These are phyloP conservation scores for Apogon hyalosoma DNA, from an alignment of 2,797 vertebrate species.

Conservation along the genomic window DNA sequence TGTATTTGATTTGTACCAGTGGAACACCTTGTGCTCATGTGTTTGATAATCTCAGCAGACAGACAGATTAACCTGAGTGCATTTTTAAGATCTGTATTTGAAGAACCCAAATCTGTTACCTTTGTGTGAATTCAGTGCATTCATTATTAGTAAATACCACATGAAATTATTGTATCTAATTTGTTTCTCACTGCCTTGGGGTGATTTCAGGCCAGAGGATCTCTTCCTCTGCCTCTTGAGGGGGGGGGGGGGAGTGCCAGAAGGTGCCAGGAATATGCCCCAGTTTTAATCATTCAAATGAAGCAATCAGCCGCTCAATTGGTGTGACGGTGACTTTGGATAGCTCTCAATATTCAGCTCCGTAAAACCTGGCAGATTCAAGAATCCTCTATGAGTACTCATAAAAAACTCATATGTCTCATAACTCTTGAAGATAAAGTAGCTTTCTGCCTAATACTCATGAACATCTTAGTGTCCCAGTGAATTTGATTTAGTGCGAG, in stretches of 20 bases:
- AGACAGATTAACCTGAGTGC: conserved; percentile 12
- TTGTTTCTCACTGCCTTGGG: conserved; percentile 17
- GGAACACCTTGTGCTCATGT: conserved; percentile 15
- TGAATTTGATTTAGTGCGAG: conserved; percentile 57
- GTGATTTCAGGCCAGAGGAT: conserved; percentile 14
- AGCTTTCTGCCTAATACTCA: conserved; percentile 53
- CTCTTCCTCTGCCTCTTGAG: conserved; percentile 21
- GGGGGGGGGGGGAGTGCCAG: conserved; percentile 9
- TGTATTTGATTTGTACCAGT: conserved; percentile 21
- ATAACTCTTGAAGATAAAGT: conserved; percentile 68
- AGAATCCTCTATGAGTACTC: conserved; percentile 53
- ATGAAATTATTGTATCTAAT: conserved; percentile 28
- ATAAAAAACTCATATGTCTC: conserved; percentile 70
- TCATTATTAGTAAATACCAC: conserved; percentile 34
- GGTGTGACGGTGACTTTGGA: conserved; percentile 74
- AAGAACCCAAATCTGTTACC: conserved; percentile 16
- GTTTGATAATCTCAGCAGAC: conserved; percentile 31
- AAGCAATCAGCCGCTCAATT: conserved; percentile 71
- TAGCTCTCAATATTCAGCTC: conserved; percentile 46
- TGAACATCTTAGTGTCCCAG: conserved; percentile 29
- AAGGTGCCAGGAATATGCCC: conserved; percentile 47
- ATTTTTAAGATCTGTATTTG: conserved; percentile 20
- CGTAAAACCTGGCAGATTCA: conserved; percentile 59
- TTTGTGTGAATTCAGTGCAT: conserved; percentile 22
- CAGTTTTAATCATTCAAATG: conserved; percentile 73